phyloP scores from a whole-genome alignment of 2,113 vertebrate genomes.

The Hemicordylus capensis region DNA sequence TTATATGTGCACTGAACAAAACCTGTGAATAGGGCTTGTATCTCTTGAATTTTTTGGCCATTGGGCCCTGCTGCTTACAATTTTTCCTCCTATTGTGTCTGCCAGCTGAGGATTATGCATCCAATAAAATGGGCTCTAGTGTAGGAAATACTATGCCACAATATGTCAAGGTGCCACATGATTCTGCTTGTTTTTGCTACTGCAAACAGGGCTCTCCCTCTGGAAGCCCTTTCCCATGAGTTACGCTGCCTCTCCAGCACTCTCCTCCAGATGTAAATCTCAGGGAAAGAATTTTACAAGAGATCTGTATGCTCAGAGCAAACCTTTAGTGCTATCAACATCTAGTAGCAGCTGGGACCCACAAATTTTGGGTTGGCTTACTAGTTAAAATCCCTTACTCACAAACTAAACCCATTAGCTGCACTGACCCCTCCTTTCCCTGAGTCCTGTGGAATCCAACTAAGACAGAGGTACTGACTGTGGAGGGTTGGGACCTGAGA shows the following conservation, averaged over 20 bases:
- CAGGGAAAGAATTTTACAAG: background rate
- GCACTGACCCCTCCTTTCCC: too few species aligned
- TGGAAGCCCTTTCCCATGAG: background rate
- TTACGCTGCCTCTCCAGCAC: background rate
- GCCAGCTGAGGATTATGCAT: background rate
- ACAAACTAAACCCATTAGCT: too few species aligned
- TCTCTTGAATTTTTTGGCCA: background rate
- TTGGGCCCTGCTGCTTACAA: background rate
- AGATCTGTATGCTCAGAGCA: background rate
- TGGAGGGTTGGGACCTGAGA: too few species aligned
- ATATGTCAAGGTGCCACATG: background rate
- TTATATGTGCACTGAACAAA: too few species aligned
- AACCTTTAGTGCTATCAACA: background rate
- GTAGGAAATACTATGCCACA: background rate
- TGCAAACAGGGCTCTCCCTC: background rate
- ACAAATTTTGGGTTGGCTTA: too few species aligned
- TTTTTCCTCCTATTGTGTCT: background rate
- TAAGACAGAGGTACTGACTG: too few species aligned
- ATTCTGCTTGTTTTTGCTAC: background rate
- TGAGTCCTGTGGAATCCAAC: too few species aligned
- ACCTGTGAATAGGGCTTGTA: too few species aligned
- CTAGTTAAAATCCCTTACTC: too few species aligned
- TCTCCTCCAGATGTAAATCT: background rate
- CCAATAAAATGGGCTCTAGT: background rate
- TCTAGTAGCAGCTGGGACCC: too few species aligned